Percentiles rank a stretch among this genome's conserved stretches.
Evolutionary conservation across 2,113 vertebrate genomes (phyloP).

Genomic region (Sceloporus undulatus): DNA sequence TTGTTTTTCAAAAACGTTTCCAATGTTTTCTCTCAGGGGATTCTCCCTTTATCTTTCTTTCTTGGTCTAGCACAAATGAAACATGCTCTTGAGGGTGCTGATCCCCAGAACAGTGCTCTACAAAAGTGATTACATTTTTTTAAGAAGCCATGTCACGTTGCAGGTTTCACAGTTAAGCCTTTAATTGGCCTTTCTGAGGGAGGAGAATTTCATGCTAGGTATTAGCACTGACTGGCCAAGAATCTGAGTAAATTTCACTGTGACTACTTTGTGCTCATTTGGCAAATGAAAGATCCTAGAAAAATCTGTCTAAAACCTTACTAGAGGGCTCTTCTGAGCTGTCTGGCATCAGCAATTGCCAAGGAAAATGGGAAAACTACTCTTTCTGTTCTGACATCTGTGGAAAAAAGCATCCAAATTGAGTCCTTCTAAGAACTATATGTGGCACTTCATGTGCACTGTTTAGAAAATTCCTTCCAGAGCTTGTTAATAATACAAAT

Average conservation of each 20-base stretch:
- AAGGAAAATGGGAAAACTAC: not conserved
- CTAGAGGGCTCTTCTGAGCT: slow-evolving; percentile 60
- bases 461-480: not conserved
- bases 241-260: slow-evolving; percentile 62
- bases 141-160: slow-evolving; percentile 62
- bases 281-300: slow-evolving; percentile 56
- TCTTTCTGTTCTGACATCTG: not conserved
- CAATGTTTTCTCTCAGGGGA: no score
- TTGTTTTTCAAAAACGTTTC: not conserved
- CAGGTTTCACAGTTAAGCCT: slow-evolving; percentile 69
- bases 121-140: slow-evolving; percentile 68
- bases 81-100: slow-evolving; percentile 46
- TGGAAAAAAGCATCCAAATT: not conserved
- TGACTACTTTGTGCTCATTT: slow-evolving; percentile 60
- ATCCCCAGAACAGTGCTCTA: slow-evolving; percentile 62
- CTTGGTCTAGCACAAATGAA: slow-evolving; percentile 10
- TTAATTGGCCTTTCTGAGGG: slow-evolving; percentile 75
- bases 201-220: slow-evolving; percentile 66
- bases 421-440: not conserved
- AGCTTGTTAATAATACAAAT: no score
- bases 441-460: not conserved
- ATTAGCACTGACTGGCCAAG: slow-evolving; percentile 59
- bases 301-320: slow-evolving; percentile 54
- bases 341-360: slow-evolving; percentile 35
- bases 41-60: slow-evolving; percentile 1